Evolutionary conservation across 2,797 vertebrate species (phyloP).

Genomic region (Cygnus olor): DNA sequence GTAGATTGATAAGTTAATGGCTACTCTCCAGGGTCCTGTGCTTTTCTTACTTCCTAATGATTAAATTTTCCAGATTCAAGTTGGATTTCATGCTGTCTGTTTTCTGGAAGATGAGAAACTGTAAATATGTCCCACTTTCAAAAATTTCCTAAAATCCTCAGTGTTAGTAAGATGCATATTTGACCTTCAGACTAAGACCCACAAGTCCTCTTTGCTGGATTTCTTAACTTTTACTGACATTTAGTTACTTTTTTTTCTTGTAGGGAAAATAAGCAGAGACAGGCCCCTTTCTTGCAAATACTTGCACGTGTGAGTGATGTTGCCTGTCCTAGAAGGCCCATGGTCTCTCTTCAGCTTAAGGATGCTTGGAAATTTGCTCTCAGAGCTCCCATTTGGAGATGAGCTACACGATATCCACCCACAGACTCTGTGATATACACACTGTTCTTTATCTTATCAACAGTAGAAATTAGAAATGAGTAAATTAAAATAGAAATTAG

Average conservation of each 20-base stretch:
- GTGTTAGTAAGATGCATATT: neutral
- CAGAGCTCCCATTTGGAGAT: neutral
- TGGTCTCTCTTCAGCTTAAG: neutral
- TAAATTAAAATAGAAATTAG: no score
- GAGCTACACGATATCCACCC: accelerated
- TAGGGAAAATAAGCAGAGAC: neutral
- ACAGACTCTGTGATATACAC: neutral
- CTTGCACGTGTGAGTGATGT: neutral
- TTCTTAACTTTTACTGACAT: neutral
- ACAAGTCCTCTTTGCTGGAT: neutral
- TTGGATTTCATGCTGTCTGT: neutral
- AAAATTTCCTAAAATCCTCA: neutral
- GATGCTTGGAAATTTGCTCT: neutral
- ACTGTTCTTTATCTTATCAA: neutral
- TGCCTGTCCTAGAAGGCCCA: accelerated
- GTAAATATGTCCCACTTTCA: neutral
- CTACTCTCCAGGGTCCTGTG: neutral
- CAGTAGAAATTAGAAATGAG: no score
- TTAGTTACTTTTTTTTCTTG: neutral
- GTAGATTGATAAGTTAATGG: neutral
- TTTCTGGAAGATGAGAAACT: neutral
- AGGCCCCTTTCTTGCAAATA: neutral
- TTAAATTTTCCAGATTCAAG: neutral
- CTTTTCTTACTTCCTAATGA: neutral
- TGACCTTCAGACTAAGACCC: neutral